Percentiles rank a stretch among this genome's conserved stretches.
Evolutionary conservation across 2,113 vertebrate species (phyloP).

Genomic region (Prolemur simus): DNA sequence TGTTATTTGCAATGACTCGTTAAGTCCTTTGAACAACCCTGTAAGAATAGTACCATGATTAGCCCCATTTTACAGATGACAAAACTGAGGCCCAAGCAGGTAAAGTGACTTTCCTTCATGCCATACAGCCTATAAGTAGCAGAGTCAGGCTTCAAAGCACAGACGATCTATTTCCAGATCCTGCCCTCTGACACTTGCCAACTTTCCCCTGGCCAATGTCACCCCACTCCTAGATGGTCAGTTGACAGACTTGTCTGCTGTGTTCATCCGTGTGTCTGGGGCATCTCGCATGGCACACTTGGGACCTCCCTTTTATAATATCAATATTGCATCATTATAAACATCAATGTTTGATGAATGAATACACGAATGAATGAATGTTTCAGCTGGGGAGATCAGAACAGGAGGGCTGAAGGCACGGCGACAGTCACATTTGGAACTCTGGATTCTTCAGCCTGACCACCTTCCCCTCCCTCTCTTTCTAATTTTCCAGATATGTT

Average conservation of each 20-base stretch:
- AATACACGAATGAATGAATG: not conserved
- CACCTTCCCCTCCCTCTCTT: no score
- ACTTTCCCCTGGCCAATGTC: not conserved
- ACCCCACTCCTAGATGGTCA: no score
- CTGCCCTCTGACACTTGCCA: not conserved
- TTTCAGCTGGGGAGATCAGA: not conserved
- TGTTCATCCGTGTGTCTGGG: not conserved
- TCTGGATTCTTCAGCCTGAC: not conserved
- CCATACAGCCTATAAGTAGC: accelerated
- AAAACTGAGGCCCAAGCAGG: not conserved
- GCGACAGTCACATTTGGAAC: accelerated
- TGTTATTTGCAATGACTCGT: not conserved
- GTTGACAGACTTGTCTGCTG: not conserved
- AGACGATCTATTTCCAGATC: not conserved
- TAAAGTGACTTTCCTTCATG: not conserved
- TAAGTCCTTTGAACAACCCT: not conserved
- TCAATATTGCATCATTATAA: no score
- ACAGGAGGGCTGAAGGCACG: not conserved
- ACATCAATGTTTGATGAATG: not conserved
- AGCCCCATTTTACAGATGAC: not conserved
- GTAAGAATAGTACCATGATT: no score
- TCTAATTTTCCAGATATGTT: not conserved
- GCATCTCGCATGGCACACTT: not conserved
- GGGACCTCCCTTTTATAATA: no score
- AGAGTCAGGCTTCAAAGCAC: not conserved